Percentiles rank a stretch among this genome's conserved stretches.
Evolutionary conservation across 2,113 vertebrate genomes (phyloP).

Genomic region (Peromyscus maniculatus): DNA sequence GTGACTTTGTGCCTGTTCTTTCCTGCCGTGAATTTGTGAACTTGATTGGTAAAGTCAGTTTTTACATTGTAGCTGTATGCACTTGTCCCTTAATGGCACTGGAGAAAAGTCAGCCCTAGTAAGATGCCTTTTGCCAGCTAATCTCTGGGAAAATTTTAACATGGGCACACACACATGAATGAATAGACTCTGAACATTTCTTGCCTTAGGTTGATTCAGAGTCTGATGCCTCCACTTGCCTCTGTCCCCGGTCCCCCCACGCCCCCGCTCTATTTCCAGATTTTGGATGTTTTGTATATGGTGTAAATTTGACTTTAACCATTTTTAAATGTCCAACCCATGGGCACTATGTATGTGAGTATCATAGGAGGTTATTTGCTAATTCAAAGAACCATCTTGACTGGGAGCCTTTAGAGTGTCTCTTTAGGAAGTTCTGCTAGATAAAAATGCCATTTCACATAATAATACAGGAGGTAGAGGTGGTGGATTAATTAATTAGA

Average conservation of each 20-base stretch:
- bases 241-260: not conserved
- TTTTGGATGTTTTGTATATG: not conserved
- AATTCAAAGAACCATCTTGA: not conserved
- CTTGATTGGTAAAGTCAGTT: not conserved
- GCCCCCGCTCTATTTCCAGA: not conserved
- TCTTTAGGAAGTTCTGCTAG: constrained; percentile 34
- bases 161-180: not conserved
- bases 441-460: not conserved
- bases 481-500: constrained; percentile 31
- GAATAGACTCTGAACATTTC: not conserved
- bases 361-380: not conserved
- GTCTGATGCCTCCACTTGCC: not conserved
- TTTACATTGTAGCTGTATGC: not conserved
- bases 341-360: not conserved
- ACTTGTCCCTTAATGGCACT: not conserved
- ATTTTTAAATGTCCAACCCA: not conserved
- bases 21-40: not conserved
- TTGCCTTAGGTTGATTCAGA: not conserved
- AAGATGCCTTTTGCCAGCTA: not conserved
- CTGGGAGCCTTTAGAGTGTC: constrained; percentile 12
- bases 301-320: not conserved
- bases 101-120: not conserved
- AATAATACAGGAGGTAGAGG: not conserved
- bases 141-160: not conserved
- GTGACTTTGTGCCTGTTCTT: not conserved